phyloP scores from a whole-genome alignment of 2,888 invertebrate genomes.

The Coelinius sp. region DNA sequence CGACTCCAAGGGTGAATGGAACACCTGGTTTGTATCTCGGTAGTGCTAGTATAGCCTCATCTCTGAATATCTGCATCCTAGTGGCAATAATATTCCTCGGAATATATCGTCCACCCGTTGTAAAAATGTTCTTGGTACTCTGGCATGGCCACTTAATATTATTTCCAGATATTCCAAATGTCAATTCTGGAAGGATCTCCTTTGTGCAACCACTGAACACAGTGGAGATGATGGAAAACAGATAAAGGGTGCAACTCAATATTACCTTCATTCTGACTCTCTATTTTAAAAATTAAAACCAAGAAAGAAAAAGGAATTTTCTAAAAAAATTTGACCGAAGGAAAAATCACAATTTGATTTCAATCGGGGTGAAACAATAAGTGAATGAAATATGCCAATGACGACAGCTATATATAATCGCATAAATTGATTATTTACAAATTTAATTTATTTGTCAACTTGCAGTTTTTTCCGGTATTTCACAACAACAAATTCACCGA shows the following conservation, averaged over 20 bases:
- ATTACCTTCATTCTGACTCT: slow-evolving; percentile 51
- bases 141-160: slow-evolving; percentile 71
- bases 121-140: slow-evolving; percentile 74
- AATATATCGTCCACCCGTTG: slow-evolving; percentile 74
- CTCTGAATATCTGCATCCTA: slow-evolving; percentile 74
- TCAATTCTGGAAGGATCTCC: slow-evolving; percentile 54
- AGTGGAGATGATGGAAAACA: slow-evolving; percentile 38
- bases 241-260: slow-evolving; percentile 45
- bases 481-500: background rate
- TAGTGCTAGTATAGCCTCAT: slow-evolving; percentile 74
- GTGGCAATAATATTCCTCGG: slow-evolving; percentile 76
- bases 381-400: background rate
- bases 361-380: background rate
- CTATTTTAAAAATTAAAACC: background rate
- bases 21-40: slow-evolving; percentile 78
- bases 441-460: background rate
- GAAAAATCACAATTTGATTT: background rate
- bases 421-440: background rate
- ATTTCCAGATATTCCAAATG: slow-evolving; percentile 51
- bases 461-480: background rate
- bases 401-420: background rate
- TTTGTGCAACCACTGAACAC: slow-evolving; percentile 37
- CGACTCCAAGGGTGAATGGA: slow-evolving; percentile 77
- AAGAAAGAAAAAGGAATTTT: too few species aligned
- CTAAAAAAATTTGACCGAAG: background rate